Evolutionary conservation across 2,888 invertebrate genomes (phyloP), one percentile per base, ranked within the genome.

Genomic region (Lathronympha strigana): DNA sequence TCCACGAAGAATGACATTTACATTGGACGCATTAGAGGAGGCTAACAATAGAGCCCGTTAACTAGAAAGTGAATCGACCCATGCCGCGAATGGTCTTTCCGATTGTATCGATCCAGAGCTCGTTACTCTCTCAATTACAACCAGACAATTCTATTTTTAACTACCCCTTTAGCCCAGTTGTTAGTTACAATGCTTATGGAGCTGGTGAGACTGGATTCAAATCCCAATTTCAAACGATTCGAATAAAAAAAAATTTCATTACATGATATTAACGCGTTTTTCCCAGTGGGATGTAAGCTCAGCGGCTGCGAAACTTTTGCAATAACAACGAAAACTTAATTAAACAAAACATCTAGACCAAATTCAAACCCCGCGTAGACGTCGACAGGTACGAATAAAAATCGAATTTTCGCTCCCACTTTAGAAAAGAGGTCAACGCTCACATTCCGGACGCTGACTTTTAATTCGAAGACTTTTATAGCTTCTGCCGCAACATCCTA

Each of bases 1-100:
- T 69, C 73, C 77, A 77, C 70, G 74, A 73, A 68, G 77, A 85
- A 82, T 80, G 76, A 82, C 80, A 84, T 83, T 82, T 81, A 82
- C 83, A 83, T 86, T 81, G 83, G 81, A 86, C 84, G 84, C 83
- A 88, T 87, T 87, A 87, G 78, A 82, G 75, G 74, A 78, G 73
- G 74, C 81, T 80, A 87, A 88, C 88, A 90, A 89, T 87, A 80
- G 87, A 76, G 77, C 75, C 77, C 79, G 79, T 82, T 83, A 84
- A 85, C 84, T 88, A 88, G 86, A 89, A 90, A 90, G 88, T 89
- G 84, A 87, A 83, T 81, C 83, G 82, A 77, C 78, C 79, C 80
- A 77, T 79, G 80, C 79, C 76, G 80, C 80, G 83, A 86, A 84
- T 84, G 82, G 82, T 81, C 83, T 85, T 83, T 83, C 80, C 76